Conservation (phyloP, 2,797 vertebrate species). For the Chromis chromis region DNA sequence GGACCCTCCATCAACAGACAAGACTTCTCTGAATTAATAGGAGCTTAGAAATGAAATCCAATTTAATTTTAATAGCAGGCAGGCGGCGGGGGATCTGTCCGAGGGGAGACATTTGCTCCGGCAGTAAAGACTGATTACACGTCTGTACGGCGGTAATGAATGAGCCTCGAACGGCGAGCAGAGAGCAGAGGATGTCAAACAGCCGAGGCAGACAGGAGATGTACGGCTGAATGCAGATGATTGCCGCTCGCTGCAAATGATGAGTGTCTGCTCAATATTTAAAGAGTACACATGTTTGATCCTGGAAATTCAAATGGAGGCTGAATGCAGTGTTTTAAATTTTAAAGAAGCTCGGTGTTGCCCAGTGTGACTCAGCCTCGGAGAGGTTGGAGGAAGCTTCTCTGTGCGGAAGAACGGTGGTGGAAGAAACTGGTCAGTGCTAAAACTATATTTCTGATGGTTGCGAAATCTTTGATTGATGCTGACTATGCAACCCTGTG, state of each 20-base stretch:
- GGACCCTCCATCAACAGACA: conserved; percentile 63
- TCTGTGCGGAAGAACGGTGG: no score
- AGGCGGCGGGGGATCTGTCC: conserved; percentile 48
- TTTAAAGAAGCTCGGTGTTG: not conserved
- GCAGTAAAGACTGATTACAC: conserved; percentile 65
- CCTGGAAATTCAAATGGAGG: conserved; percentile 6
- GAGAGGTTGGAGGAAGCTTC: no score
- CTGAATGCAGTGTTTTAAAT: conserved; percentile 17
- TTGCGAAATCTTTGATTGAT: not conserved
- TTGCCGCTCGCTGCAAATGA: conserved; percentile 20
- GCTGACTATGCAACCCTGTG: not conserved
- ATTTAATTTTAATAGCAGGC: conserved; percentile 68
- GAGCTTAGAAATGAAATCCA: conserved; percentile 73
- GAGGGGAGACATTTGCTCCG: conserved; percentile 57
- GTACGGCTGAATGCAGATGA: conserved; percentile 15
- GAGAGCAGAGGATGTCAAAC: conserved; percentile 42
- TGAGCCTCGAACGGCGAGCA: conserved; percentile 25
- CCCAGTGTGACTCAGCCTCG: not conserved
- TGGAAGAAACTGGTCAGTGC: not conserved
- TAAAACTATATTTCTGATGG: not conserved
- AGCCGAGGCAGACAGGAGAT: conserved; percentile 34
- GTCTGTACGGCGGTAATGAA: conserved; percentile 54
- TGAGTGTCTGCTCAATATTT: conserved; percentile 38
- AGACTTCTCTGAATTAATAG: conserved; percentile 73
- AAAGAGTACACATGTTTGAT: conserved; percentile 32